Conservation (phyloP, 2,113 vertebrate species). For the Sapajus apella region DNA sequence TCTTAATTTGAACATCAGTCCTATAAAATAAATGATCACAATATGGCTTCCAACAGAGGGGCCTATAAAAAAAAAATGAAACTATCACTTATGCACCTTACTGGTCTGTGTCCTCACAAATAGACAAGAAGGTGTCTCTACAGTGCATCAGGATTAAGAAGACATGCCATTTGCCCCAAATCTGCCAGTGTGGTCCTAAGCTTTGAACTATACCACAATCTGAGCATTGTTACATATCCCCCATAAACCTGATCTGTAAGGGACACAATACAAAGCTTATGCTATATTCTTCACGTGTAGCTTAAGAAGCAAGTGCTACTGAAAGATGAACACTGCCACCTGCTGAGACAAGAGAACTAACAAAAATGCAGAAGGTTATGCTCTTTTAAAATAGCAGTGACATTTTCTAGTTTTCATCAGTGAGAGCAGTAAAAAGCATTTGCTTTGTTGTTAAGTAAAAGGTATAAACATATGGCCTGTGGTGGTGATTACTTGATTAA, state of each 20-base stretch:
- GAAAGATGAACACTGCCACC: constrained; percentile 64
- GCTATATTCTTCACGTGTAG: not conserved
- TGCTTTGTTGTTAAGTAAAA: not conserved
- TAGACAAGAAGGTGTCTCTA: not conserved
- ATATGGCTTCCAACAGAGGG: not conserved
- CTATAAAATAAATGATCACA: not conserved
- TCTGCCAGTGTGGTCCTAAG: not conserved
- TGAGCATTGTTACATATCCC: not conserved
- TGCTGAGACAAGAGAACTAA: constrained; percentile 16
- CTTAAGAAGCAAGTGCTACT: not conserved
- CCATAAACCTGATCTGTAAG: not conserved
- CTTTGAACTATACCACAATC: not conserved
- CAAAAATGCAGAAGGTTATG: not conserved
- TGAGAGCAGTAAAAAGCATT: not conserved
- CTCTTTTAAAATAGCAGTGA: not conserved
- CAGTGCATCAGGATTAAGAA: not conserved
- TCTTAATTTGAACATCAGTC: not conserved
- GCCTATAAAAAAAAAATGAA: not conserved
- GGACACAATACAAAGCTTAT: not conserved
- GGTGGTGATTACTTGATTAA: not conserved
- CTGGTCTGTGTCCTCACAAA: not conserved
- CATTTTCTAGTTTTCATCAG: not conserved
- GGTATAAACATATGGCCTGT: not conserved
- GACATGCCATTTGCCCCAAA: not conserved
- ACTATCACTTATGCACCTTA: not conserved